Evolutionary conservation across 2,797 vertebrate species (phyloP), one percentile per base, ranked within the genome.

Genomic region (Poecilia gillii): DNA sequence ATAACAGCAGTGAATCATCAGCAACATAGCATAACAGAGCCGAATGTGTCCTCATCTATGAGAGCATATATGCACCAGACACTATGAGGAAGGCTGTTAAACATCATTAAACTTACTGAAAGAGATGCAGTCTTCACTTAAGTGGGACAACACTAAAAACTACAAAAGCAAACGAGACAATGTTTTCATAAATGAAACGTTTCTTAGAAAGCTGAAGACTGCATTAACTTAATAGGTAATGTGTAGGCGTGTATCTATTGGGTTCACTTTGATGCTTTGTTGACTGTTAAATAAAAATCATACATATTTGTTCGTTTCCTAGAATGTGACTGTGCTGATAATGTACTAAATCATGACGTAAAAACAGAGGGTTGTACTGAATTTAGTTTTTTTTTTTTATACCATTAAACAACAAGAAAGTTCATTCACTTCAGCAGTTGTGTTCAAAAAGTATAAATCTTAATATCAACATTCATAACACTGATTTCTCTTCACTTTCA

Each of bases 1-100:
- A 91, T 87, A 86, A 85, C 89, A 87, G 88, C 89, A 86, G 76
- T 93, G 91, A 94, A 79, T 92, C 90, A 91, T 83, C 62, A 33
- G 79, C 72, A 82, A 80, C 75, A 84, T 43, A 86, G 79, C 81
- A 90, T 74, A 87, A 78, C 79, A 87, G 75, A 73, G 80, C 75
- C 79, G 71, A 85, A 87, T 84, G 77, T 73, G 66, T 73, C 77
- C 75, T 80, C 45, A 20, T 82, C 75, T 68, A 78, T 81, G 84
- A 80, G 33, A 73, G 59, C 78, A 78, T 80, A 59, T 64, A 79
- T 55, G 73, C 23, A 77, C 75, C 51, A 78, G 77, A 85, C 74
- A 85, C 71, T 71, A 46, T 28, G 51, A 57, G 80, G 59, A 36
- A 57, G 6, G 6, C 9, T 39, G 55, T 71, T 78, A 66, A 57